Percentiles rank a stretch among this genome's conserved stretches.
Evolutionary conservation across 1,140 invertebrate genomes (phyloP).

Genomic region (Hermatobates lingyangjiaoensis): DNA sequence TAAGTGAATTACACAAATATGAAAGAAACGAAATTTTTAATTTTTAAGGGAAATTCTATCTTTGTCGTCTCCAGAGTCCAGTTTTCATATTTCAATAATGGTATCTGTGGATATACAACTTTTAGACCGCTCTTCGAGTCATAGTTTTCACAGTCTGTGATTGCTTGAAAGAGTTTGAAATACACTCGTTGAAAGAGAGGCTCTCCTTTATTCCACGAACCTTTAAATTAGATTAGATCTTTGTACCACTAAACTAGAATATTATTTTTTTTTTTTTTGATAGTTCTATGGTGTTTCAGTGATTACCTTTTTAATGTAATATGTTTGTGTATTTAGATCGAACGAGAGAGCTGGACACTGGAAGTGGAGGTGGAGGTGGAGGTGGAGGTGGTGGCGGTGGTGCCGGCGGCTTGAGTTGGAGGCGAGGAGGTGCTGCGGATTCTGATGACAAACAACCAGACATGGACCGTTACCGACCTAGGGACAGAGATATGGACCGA

Average conservation of each 20-base stretch:
- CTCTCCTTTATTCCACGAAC: neutral
- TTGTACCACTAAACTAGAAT: neutral
- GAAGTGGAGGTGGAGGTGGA: conserved; percentile 1
- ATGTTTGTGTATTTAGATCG: neutral
- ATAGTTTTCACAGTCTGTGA: no score
- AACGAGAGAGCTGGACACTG: conserved; percentile 6
- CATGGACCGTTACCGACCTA: no score
- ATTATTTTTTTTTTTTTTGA: neutral
- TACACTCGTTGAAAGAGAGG: neutral
- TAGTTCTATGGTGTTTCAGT: neutral
- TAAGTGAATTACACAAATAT: no score
- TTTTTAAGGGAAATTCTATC: no score
- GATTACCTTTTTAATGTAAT: neutral
- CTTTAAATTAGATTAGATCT: neutral
- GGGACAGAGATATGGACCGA: no score
- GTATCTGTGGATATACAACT: no score
- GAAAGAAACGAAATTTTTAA: no score
- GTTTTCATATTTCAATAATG: no score
- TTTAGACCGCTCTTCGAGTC: no score
- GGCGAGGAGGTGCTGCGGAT: conserved; percentile 1
- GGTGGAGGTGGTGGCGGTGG: conserved; percentile 4
- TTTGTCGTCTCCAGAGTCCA: no score
- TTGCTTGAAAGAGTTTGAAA: no score
- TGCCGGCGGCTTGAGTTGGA: neutral
- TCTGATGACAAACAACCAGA: conserved; percentile 7